phyloP scores from a whole-genome alignment of 2,888 invertebrate species.

The Smittia aterrima region DNA sequence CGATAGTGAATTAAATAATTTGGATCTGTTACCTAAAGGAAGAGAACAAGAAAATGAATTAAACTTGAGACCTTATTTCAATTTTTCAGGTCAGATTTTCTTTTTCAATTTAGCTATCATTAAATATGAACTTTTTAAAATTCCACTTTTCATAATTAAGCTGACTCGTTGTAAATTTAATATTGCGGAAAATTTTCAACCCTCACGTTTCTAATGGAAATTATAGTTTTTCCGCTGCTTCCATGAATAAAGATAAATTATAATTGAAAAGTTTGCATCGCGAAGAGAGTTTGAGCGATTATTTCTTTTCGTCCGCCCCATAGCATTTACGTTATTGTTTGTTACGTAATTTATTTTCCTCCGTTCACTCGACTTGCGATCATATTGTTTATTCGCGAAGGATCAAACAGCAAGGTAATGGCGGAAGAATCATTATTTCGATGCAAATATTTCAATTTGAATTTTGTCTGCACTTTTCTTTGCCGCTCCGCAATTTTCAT shows the following conservation, averaged over 20 bases:
- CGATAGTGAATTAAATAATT: conserved; percentile 58
- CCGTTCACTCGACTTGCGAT: not conserved
- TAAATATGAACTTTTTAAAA: not conserved
- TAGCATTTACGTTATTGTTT: not conserved
- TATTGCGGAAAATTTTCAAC: not conserved
- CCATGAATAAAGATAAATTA: conserved; percentile 3
- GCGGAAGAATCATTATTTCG: conserved; percentile 4
- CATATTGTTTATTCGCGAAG: not conserved
- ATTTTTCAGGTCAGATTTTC: not conserved
- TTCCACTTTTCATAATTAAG: not conserved
- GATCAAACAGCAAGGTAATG: not conserved
- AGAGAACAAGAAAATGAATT: conserved; percentile 42
- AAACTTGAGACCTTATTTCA: not conserved
- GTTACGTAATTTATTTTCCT: not conserved
- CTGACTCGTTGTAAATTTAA: not conserved
- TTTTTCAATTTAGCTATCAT: too few relatives aligned
- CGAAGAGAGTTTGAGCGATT: not conserved
- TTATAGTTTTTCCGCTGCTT: not conserved
- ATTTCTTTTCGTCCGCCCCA: not conserved
- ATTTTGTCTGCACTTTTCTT: not conserved
- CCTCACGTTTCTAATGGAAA: not conserved
- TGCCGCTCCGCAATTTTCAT: not conserved
- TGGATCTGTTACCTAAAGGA: conserved; percentile 55
- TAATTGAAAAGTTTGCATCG: conserved; percentile 8
- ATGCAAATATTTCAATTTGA: conserved; percentile 36